Percentiles rank a stretch among this genome's conserved stretches.
Conservation (phyloP, 2,113 vertebrate genomes). For the Chaenogobius annularis region DNA sequence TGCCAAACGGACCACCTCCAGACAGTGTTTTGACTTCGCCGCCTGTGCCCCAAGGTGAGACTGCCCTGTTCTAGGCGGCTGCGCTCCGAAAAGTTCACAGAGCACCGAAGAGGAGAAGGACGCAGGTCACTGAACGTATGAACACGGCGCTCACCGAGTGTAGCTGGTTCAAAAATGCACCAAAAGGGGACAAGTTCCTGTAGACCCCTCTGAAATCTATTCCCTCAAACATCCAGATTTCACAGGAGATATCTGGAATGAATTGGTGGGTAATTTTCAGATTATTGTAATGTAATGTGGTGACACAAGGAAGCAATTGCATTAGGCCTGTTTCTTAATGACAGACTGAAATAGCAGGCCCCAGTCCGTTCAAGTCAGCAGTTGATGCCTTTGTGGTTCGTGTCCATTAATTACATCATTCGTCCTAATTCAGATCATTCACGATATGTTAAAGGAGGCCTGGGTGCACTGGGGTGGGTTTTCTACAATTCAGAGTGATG, state of each 20-base stretch:
- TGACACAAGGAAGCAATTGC: conserved; percentile 58
- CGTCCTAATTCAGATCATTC: conserved; percentile 12
- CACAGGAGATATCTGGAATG: conserved; percentile 62
- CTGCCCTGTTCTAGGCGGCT: conserved; percentile 23
- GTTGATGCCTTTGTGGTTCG: conserved; percentile 14
- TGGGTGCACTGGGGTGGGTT: neutral
- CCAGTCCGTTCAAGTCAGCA: conserved; percentile 18
- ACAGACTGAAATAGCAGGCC: conserved; percentile 50
- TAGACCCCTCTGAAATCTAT: conserved; percentile 10
- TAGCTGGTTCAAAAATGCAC: conserved; percentile 23
- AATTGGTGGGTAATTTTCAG: conserved; percentile 72
- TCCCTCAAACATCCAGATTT: conserved; percentile 63
- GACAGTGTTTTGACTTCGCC: conserved; percentile 20
- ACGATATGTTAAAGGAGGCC: conserved; percentile 11
- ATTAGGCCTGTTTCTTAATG: conserved; percentile 58
- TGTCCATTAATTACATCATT: conserved; percentile 2
- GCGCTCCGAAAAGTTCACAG: conserved; percentile 43
- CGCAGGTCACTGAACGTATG: conserved; percentile 39
- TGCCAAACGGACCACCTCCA: neutral
- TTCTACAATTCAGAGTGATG: neutral
- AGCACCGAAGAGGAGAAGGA: conserved; percentile 26
- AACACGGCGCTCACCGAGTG: conserved; percentile 33
- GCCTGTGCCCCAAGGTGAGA: conserved; percentile 30
- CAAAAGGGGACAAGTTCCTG: conserved; percentile 2
- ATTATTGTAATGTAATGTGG: conserved; percentile 67